These are phyloP conservation scores for Tragopan temminckii DNA, from an alignment of 2,797 vertebrate genomes.

Conservation along the genomic window DNA sequence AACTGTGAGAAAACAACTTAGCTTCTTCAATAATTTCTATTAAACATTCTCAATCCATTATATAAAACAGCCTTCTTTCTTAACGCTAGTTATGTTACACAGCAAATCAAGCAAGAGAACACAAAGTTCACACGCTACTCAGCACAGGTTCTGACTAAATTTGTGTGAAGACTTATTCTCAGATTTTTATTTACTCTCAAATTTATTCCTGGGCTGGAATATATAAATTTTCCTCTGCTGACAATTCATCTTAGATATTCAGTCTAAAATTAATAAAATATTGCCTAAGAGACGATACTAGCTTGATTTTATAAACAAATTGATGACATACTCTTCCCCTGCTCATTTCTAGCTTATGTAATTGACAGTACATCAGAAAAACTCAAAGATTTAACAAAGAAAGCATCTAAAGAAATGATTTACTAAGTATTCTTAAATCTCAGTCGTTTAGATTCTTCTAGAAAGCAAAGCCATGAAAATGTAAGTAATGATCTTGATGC, in stretches of 20 bases:
- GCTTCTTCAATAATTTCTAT: not conserved
- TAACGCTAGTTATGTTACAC: not conserved
- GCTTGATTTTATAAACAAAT: not conserved
- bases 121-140: not conserved
- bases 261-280: conserved; percentile 8
- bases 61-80: not conserved
- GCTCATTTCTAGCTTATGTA: not conserved
- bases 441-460: conserved; percentile 60
- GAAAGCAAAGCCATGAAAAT: conserved; percentile 37
- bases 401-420: conserved; percentile 56
- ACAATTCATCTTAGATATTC: not conserved
- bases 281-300: not conserved
- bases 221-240: not conserved
- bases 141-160: conserved; percentile 5
- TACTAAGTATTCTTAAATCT: conserved; percentile 59
- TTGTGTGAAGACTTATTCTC: not conserved
- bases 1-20: not conserved
- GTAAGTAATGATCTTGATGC: conserved; percentile 35
- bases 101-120: not conserved
- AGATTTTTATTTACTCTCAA: not conserved
- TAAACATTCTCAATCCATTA: not conserved
- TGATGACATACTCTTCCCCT: not conserved
- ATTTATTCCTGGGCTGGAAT: not conserved
- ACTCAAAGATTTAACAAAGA: conserved; percentile 51
- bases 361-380: conserved; percentile 24